These are phyloP conservation scores for Strigamia maritima DNA, from an alignment of 2,888 invertebrate genomes.

Conservation along the genomic window DNA sequence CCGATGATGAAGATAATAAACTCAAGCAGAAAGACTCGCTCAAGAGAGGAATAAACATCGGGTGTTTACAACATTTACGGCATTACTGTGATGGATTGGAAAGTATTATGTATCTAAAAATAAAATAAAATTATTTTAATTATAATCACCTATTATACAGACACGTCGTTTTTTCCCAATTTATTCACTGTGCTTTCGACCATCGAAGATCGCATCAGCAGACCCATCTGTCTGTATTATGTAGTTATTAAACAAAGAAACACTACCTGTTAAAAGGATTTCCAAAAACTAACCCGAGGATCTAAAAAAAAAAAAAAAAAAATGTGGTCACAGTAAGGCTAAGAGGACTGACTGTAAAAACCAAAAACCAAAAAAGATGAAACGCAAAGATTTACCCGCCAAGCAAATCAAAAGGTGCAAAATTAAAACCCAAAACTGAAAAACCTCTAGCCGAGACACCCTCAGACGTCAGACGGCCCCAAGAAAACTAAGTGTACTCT, in stretches of 20 bases:
- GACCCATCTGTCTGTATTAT: neutral
- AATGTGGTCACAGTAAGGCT: neutral
- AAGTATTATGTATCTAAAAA: neutral
- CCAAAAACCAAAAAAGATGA: neutral
- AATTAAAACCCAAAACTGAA: neutral
- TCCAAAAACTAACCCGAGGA: neutral
- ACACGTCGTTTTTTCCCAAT: too few species aligned
- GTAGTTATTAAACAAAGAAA: neutral
- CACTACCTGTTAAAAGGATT: neutral
- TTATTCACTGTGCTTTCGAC: too few species aligned
- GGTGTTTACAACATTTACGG: constrained; percentile 17
- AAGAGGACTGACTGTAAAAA: neutral
- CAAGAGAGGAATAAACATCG: constrained; percentile 5
- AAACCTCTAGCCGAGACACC: neutral
- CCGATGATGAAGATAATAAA: neutral
- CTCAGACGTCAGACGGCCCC: neutral
- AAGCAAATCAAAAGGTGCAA: neutral
- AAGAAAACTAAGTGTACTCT: neutral
- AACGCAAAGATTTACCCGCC: neutral
- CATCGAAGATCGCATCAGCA: too few species aligned
- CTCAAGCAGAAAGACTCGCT: neutral
- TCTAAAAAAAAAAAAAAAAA: neutral
- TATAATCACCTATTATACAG: too few species aligned
- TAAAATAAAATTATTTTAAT: too few species aligned
- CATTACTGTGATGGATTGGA: constrained; percentile 16